Evolutionary conservation across 64 coral and sea anemone genomes (phyloP), one percentile per base, ranked within the genome.

Genomic region (Stichodactyla mertensii): DNA sequence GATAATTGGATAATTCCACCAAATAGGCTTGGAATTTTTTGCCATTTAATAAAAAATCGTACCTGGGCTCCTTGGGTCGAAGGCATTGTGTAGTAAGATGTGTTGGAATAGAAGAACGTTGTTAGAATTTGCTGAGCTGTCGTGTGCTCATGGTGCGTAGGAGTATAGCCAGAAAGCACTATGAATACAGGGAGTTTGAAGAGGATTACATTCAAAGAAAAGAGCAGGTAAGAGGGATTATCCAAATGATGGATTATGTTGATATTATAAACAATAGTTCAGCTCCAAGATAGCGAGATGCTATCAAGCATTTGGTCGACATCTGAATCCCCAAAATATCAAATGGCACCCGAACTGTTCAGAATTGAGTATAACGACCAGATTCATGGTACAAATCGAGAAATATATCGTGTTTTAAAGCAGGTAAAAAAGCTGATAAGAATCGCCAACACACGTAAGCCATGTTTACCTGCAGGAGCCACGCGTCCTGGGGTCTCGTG

Each of bases 221-320:
- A 27, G 69, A 74, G 69, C 26, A 11, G 26, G 69, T 74, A 74
- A 74, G 69, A 74, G 69, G 69, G 69, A 74, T 74, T 74, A 74
- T 74, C 69, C 69, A 74, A 74, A 31, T 70, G 66, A 70, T 74
- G 69, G 69, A 74, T 74, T 74, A 74, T 74, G 69, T 74, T 74
- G 69, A 74, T 74, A 74, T 10, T 74, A 74, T 74, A 31, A 74
- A 74, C 69, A 74, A 74, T 9, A 74, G 24, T 74, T 14, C 22
- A 74, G 8, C 12, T 24, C n/a, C 19, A 24, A 70, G 66, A 74
- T 26, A 27, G 8, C 10, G 22, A 11, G 24, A 74, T 74, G 24
- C 69, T 74, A 74, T 74, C 69, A 13, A n/a, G 27, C 69, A 74
- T 74, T 74, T 74, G 69, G 6, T 74, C 22, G 10, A 74, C 69